Evolutionary conservation across 2,113 vertebrate genomes (phyloP), one percentile per base, ranked within the genome.

Genomic region (Pao palembangensis): DNA sequence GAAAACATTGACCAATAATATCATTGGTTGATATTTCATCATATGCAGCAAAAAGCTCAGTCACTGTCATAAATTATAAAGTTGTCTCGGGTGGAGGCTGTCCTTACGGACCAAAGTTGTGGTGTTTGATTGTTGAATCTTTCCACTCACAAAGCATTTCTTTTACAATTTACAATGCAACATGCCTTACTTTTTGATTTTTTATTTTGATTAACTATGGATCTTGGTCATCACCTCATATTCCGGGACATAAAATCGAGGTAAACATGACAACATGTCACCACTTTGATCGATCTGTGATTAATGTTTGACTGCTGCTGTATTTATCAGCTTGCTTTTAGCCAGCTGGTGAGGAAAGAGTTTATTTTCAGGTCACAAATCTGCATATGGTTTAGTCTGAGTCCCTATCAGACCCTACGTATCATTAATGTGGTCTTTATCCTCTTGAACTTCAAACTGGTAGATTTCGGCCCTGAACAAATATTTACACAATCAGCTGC

Each of bases 401-500:
- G 57, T 34, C 64, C 70, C 63, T 55, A 65, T 75, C 60, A 64
- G 63, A 53, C 8, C 43, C 50, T 6, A 18, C 18, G 12, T 28
- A 5, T 13, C 50, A 46, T 8, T 38, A 25, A 69, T 43, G 48
- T 61, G 16, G 8, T 56, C 67, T 50, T 19, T 64, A 60, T 55
- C 53, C 53, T 64, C 20, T 58, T 78, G 72, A 44, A 64, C 62
- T 58, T 66, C 51, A 61, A 15, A n/a, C 25, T 25, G 7, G 18
- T 5, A 31, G 53, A 15, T 55, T 49, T 54, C n/a, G 3, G 42
- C 47, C 34, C 55, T 50, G 28, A 47, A 10, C 61, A 56, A 79
- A 81, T 70, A 81, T 75, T 84, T 54, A 76, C 64, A 58, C 14
- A 31, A 25, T 48, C 15, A 41, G 7, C 19, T 2, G 21, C 20